Base-by-base conservation (phyloP, 2,888 invertebrate species). In the Calameuta idolon region DNA sequence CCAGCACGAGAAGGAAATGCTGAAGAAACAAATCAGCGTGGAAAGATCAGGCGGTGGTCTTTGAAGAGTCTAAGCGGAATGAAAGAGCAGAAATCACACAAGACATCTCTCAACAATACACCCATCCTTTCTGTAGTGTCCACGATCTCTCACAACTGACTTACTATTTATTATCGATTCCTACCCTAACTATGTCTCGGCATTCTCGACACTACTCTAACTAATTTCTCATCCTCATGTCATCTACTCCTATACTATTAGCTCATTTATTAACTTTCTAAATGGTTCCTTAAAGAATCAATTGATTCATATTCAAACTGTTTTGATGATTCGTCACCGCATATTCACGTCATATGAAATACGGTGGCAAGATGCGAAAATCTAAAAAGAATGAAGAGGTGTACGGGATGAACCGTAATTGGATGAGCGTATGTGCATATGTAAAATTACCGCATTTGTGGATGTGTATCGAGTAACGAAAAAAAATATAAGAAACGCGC, bases 41-140 rank as follows among this genome's bases (percentile, higher is more conserved):
- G 98, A 98, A 91, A 95, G 99, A 88, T 98, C 98, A 86, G 98
- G 99, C 33, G 99, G 99, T 85, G 99, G 99, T 84, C 93, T 99
- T 86, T 99, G 97, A 94, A 89, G 69, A 75, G 81, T 55, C 23
- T 23, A 55, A 55, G 23, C 0, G 5, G 23, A 23, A 23, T 0
- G 55, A 55, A 23, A 1, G 23, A 23, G 9, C 55, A 9, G 9
- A 55, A 55, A 23, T 40, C 15, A 40, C 15, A 55, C 37, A 4
- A 37, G 12, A 37, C 55, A 55, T 55, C 55, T 55, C 55, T 9
- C 2, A 55, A 55, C 9, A 2, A 55, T 9, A 55, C 55, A 55
- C 9, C 5, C 55, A 55, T 55, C 55, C 55, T 9, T 9, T 9
- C 55, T 55, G 55, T 55, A 55, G 23, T 55, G 23, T 55, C 23